phyloP scores from a whole-genome alignment of 2,888 invertebrate genomes.

The Fragum sueziense region DNA sequence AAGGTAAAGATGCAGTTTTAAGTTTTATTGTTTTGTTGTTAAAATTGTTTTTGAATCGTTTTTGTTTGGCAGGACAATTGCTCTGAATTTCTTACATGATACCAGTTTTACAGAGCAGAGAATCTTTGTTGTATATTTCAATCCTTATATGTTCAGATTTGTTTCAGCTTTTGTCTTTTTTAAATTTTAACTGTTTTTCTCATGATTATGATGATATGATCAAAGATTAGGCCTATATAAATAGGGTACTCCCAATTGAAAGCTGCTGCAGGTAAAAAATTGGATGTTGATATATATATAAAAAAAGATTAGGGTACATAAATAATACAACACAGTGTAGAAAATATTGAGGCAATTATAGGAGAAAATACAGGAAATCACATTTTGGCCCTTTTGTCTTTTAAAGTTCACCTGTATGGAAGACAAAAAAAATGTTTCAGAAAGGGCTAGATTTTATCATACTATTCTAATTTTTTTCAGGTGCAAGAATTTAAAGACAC shows the following conservation, averaged over 20 bases:
- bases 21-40: too few relatives aligned
- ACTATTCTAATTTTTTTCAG: slow-evolving; percentile 78
- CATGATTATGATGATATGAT: neutral
- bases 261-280: neutral
- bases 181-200: neutral
- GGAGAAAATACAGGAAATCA: neutral
- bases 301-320: neutral
- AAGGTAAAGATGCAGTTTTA: too few relatives aligned
- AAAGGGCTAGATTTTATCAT: neutral
- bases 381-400: neutral
- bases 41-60: too few relatives aligned
- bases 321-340: neutral
- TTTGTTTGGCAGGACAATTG: too few relatives aligned
- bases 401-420: neutral
- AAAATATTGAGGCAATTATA: neutral
- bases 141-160: too few relatives aligned
- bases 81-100: too few relatives aligned
- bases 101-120: too few relatives aligned
- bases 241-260: neutral
- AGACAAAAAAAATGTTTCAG: neutral
- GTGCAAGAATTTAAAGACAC: slow-evolving; percentile 95
- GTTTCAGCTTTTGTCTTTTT: neutral
- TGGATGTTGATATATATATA: neutral
- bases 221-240: neutral
- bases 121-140: too few relatives aligned